Evolutionary conservation across 2,888 invertebrate species (phyloP).

Genomic region (Athalia cordata): DNA sequence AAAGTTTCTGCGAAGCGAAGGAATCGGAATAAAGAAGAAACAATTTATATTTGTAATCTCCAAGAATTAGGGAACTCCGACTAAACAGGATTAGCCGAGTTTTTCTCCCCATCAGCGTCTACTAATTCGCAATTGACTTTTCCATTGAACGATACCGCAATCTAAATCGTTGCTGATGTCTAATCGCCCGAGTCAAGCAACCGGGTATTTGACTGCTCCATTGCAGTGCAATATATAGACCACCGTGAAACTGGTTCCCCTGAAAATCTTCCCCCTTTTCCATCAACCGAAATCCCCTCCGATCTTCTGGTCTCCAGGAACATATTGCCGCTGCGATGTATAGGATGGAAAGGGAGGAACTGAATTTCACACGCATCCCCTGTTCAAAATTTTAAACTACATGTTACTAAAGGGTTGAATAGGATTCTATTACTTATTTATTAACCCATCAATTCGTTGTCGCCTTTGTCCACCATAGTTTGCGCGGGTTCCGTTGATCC

Average conservation of each 20-base stretch:
- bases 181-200: slow-evolving; percentile 38
- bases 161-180: slow-evolving; percentile 7
- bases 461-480: slow-evolving; percentile 55
- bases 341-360: slow-evolving; percentile 9
- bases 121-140: slow-evolving; percentile 33
- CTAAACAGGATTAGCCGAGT: slow-evolving; percentile 30
- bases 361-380: slow-evolving; percentile 43
- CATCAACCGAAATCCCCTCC: slow-evolving; percentile 25
- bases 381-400: slow-evolving; percentile 64
- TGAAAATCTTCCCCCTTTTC: slow-evolving; percentile 25
- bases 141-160: slow-evolving; percentile 20
- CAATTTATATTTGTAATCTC: too few species aligned
- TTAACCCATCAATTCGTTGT: slow-evolving; percentile 66
- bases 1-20: too few species aligned
- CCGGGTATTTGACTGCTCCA: slow-evolving; percentile 46
- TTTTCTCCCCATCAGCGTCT: slow-evolving; percentile 3
- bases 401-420: slow-evolving; percentile 57
- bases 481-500: neutral
- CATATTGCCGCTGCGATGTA: slow-evolving; percentile 55
- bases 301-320: slow-evolving; percentile 43
- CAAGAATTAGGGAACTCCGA: neutral
- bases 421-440: slow-evolving; percentile 50
- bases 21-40: too few species aligned
- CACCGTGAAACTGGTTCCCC: slow-evolving; percentile 19
- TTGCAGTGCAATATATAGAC: slow-evolving; percentile 47